Base-by-base conservation (phyloP, 2,113 vertebrate genomes). In the Charadrius vociferus region DNA sequence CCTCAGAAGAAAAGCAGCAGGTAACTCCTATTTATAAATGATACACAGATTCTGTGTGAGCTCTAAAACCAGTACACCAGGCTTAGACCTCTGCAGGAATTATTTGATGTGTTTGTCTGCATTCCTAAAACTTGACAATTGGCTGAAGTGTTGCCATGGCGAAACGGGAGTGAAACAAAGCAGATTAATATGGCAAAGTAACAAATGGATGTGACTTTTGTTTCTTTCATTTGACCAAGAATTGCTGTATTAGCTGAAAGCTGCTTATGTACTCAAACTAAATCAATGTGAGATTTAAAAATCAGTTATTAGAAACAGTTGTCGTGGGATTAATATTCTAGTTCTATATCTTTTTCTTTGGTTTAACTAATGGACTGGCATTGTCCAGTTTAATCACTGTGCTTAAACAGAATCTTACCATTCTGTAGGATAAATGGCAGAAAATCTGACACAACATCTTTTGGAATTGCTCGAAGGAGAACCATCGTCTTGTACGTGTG, bases 401-500 rank as follows among this genome's bases (percentile, higher is more conserved):
- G 41, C 12, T 81, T 47, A 36, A 41, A 22, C 11, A 21, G n/a
- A 49, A 7, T 68, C 56, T 71, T 70, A 41, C 22, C 12, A 29
- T 70, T 81, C 32, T 63, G 36, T 23, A 56, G 6, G 55, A 18
- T 19, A 36, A 75, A 70, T 9, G 20, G 47, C 12, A 43, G n/a
- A 75, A 75, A 50, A 75, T 20, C 9, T 36, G n/a, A 49, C 8
- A 9, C 34, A 50, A 6, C 3, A 7, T 27, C 41, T 17, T 62
- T 32, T 55, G n/a, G 32, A 43, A n/a, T 14, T 23, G 12, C 59
- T 66, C 37, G 14, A 17, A 47, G 39, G 22, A 34, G 58, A 43
- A 36, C 1, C 13, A 4, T 13, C 1, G 1, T 32, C 53, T 61
- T 3, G 17, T 18, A 19, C 0, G 3, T 34, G 34, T 6, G 50